These are phyloP conservation scores for Amphipoea oculea DNA, from an alignment of 2,888 invertebrate genomes.

Conservation along the genomic window DNA sequence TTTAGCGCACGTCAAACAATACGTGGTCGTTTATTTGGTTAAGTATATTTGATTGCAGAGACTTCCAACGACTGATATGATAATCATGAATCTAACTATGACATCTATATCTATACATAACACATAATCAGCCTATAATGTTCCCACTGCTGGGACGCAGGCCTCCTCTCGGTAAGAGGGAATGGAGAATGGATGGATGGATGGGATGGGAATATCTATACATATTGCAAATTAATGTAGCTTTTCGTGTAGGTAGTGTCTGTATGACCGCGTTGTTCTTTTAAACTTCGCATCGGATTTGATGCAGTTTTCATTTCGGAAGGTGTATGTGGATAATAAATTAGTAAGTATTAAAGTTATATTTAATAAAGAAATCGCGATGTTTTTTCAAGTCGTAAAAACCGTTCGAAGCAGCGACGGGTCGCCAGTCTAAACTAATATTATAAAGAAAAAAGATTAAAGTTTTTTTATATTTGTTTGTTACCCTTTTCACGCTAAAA, in stretches of 20 bases:
- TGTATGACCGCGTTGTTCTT: neutral
- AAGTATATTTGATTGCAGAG: neutral
- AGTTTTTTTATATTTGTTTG: neutral
- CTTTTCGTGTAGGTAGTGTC: neutral
- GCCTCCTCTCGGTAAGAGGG: too few relatives aligned
- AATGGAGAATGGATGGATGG: too few relatives aligned
- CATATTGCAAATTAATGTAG: neutral
- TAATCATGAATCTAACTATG: neutral
- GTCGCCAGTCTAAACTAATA: neutral
- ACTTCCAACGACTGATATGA: neutral
- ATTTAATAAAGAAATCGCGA: neutral
- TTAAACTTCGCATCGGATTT: neutral
- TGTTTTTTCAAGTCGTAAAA: neutral
- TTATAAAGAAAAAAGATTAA: too few relatives aligned
- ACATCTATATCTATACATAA: neutral
- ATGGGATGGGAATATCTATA: too few relatives aligned
- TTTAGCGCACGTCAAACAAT: slow-evolving; percentile 8
- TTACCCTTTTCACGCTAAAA: neutral
- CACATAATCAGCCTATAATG: too few relatives aligned
- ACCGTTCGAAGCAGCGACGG: neutral
- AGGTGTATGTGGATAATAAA: neutral
- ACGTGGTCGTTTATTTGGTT: neutral
- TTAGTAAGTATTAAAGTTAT: neutral
- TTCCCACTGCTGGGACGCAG: too few relatives aligned
- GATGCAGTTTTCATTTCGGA: neutral